phyloP scores from a whole-genome alignment of 2,797 vertebrate species.

The Arrhamphus sclerolepis region DNA sequence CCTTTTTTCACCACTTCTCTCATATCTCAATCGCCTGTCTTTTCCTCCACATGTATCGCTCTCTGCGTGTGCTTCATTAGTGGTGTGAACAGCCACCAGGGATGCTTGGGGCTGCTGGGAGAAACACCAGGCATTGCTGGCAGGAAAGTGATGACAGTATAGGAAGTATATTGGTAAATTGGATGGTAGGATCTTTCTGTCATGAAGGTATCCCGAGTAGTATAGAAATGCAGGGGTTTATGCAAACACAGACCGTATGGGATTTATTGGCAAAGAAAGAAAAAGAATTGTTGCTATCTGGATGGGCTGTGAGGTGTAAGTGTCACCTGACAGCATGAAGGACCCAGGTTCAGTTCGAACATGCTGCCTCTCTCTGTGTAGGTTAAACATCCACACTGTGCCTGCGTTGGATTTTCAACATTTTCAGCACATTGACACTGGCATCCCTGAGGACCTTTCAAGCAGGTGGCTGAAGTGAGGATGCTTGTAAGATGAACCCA shows the following conservation, averaged over 20 bases:
- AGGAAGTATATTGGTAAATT: slow-evolving; percentile 16
- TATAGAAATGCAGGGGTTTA: slow-evolving; percentile 9
- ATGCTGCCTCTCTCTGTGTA: too few species aligned
- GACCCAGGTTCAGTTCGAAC: too few species aligned
- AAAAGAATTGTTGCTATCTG: neutral
- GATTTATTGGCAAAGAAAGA: slow-evolving; percentile 10
- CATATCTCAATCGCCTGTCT: slow-evolving; percentile 37
- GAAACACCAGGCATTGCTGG: slow-evolving; percentile 54
- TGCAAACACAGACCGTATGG: slow-evolving; percentile 1
- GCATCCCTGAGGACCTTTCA: too few species aligned
- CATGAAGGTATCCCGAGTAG: neutral
- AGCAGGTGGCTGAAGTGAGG: too few species aligned
- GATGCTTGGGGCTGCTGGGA: slow-evolving; percentile 49
- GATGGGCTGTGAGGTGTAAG: neutral
- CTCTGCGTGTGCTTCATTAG: slow-evolving; percentile 50
- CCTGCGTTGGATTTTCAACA: too few species aligned
- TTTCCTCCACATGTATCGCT: slow-evolving; percentile 11
- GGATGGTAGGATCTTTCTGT: slow-evolving; percentile 13
- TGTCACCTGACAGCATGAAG: too few species aligned
- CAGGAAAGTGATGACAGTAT: slow-evolving; percentile 45
- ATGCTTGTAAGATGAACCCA: too few species aligned
- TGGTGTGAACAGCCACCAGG: slow-evolving; percentile 61
- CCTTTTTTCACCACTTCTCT: slow-evolving; percentile 18
- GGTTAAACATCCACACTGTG: too few species aligned
- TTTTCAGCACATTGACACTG: too few species aligned